Percentiles rank a stretch among this genome's conserved stretches.
phyloP scores from a whole-genome alignment of 1,140 invertebrate genomes.

The Cotesia vestalis region DNA sequence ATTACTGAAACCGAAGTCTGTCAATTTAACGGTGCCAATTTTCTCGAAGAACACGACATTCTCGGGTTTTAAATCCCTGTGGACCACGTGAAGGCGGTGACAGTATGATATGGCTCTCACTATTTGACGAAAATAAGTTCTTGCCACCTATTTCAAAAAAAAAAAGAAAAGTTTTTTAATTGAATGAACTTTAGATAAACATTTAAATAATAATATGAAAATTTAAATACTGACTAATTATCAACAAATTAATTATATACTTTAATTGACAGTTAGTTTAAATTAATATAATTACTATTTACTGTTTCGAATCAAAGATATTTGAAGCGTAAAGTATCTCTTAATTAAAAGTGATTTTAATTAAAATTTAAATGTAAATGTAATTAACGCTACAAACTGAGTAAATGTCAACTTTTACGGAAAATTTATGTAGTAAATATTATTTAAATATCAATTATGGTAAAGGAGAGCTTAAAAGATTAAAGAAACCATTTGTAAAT shows the following conservation, averaged over 20 bases:
- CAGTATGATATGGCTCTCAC: constrained; percentile 98
- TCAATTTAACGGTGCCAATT: constrained; percentile 95
- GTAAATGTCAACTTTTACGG: background rate
- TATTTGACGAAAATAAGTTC: constrained; percentile 95
- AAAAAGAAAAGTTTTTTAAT: constrained; percentile 17
- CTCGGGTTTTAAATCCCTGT: constrained; percentile 97
- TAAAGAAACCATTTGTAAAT: no score
- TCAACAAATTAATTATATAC: constrained; percentile 5
- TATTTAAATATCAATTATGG: no score
- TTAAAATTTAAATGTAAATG: no score
- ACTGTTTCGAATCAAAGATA: no score
- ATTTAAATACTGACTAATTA: constrained; percentile 6
- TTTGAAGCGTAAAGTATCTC: no score
- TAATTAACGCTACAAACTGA: no score
- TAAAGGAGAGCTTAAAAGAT: no score
- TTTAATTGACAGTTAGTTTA: no score
- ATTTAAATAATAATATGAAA: no score
- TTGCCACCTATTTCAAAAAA: constrained; percentile 71
- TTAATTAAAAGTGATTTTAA: no score
- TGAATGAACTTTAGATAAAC: background rate
- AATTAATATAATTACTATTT: no score
- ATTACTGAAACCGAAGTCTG: constrained; percentile 99
- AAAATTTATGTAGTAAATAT: background rate
- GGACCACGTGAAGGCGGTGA: constrained; percentile 92
- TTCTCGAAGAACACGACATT: constrained; percentile 99